A percentile compares a stretch with the other conserved stretches of the same genome.
These are phyloP conservation scores for Subacronicta megacephala DNA, from an alignment of 2,888 invertebrate genomes.

Conservation along the genomic window DNA sequence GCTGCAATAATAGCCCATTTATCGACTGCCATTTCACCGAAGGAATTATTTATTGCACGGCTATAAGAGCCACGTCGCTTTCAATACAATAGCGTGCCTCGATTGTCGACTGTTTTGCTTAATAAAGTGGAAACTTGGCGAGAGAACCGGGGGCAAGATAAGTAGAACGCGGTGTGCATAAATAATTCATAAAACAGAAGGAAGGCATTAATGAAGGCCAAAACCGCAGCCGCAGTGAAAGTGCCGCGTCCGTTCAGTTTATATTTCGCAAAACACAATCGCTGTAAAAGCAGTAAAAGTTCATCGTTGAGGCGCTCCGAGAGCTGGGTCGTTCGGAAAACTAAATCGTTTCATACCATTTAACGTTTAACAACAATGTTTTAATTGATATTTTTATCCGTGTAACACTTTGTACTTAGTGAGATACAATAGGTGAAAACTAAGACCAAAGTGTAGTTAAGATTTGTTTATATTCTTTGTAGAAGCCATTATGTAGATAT, in stretches of 20 bases:
- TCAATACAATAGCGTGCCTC: slow-evolving; percentile 81
- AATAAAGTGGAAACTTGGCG: slow-evolving; percentile 82
- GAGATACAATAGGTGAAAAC: neutral
- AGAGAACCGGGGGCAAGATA: slow-evolving; percentile 73
- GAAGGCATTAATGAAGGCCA: slow-evolving; percentile 81
- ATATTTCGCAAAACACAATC: slow-evolving; percentile 60
- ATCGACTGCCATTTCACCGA: slow-evolving; percentile 83
- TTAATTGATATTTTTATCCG: slow-evolving; percentile 21
- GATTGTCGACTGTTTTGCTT: slow-evolving; percentile 79
- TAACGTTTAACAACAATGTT: slow-evolving; percentile 41
- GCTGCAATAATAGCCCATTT: slow-evolving; percentile 87
- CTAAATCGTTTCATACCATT: slow-evolving; percentile 43
- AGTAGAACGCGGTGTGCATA: slow-evolving; percentile 77
- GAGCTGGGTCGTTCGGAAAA: slow-evolving; percentile 48
- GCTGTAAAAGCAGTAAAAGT: slow-evolving; percentile 67
- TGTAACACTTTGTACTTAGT: neutral
- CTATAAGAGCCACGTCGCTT: slow-evolving; percentile 80
- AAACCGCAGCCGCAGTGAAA: slow-evolving; percentile 77
- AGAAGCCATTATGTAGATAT: slow-evolving; percentile 40
- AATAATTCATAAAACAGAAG: slow-evolving; percentile 86
- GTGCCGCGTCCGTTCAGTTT: slow-evolving; percentile 65
- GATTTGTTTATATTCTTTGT: slow-evolving; percentile 28
- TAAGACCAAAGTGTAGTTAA: neutral
- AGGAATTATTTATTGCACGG: slow-evolving; percentile 85
- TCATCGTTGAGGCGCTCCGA: slow-evolving; percentile 42